Conservation (phyloP, 2,797 vertebrate species). For the Sphenopsis melanotis region DNA sequence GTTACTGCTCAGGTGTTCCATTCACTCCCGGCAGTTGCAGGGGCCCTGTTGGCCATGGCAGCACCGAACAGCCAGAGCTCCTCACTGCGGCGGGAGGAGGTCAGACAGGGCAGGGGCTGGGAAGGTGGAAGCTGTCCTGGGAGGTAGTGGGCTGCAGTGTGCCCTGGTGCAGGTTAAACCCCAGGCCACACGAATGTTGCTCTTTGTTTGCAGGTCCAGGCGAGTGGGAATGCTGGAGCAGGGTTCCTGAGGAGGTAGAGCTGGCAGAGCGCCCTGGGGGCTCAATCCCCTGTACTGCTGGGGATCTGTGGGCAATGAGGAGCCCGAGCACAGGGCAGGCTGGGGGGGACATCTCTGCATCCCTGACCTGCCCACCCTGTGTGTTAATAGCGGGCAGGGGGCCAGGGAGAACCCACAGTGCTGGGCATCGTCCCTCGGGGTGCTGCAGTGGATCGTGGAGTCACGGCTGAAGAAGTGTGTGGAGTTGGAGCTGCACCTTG, state of each 20-base stretch:
- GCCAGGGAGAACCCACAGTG: neutral
- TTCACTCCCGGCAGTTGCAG: accelerated
- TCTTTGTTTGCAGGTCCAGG: neutral
- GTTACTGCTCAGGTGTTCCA: accelerated
- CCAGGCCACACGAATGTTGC: accelerated
- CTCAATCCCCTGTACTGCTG: accelerated
- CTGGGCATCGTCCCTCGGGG: neutral
- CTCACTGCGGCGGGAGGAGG: neutral
- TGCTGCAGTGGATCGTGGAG: neutral
- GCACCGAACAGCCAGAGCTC: neutral
- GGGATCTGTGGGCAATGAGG: accelerated
- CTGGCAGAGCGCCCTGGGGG: accelerated
- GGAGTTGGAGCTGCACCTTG: conserved; percentile 21
- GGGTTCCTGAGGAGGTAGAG: neutral
- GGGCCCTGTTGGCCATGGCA: neutral
- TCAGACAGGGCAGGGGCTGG: neutral
- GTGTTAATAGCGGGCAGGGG: neutral
- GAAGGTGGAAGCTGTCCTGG: neutral
- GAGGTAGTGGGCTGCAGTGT: neutral
- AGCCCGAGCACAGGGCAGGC: too few relatives aligned
- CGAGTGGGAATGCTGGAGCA: accelerated
- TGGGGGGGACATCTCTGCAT: neutral
- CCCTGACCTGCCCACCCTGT: too few relatives aligned
- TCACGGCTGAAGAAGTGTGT: neutral
- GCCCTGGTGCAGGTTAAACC: accelerated